Base-by-base conservation (phyloP, 92 coral and sea anemone genomes). In the Bergia sp. region DNA sequence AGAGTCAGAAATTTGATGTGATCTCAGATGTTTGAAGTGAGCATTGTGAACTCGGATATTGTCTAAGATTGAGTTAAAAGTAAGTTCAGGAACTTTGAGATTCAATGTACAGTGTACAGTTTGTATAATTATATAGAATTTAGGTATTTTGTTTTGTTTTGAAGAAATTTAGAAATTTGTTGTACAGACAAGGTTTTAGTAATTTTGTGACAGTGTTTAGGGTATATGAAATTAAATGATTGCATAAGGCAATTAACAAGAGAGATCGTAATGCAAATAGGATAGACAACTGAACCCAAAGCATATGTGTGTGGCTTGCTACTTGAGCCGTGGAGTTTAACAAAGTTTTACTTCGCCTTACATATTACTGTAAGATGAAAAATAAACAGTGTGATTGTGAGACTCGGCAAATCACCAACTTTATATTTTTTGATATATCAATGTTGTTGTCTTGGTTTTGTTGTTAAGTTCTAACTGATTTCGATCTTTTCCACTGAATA, bases 21-120 rank as follows among this genome's bases (percentile, higher is more conserved):
- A 18, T 21, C 69, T 13, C 69, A 61, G 69, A 3, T 53, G 44
- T 37, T 80, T 7, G 29, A 61, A 4, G 23, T 61, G 69, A 61
- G 5, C n/a, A 7, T 18, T 18, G n/a, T 20, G 29, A 20, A 61
- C 69, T 23, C 7, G 4, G 29, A 21, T 45, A 7, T 77, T 40
- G 29, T 7, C 8, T 6, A 0, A 43, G 37, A 7, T 41, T 43
- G 18, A 41, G 13, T 37, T 1, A 39, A 29, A 29, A 29, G 29
- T 39, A 0, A 76, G 0, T 18, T 18, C 15, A 38, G 80, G 49
- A 38, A 37, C 12, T 43, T 45, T 21, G 50, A 13, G 5, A 42
- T 78, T 47, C 47, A 29, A 29, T 43, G 82, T 78, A 78, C 64
- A 78, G 64, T 78, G 82, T 78, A 78, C 65, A 78, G 65, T 78